These are phyloP conservation scores for Zophobas atratus DNA, from an alignment of 1,140 invertebrate genomes.

Conservation along the genomic window DNA sequence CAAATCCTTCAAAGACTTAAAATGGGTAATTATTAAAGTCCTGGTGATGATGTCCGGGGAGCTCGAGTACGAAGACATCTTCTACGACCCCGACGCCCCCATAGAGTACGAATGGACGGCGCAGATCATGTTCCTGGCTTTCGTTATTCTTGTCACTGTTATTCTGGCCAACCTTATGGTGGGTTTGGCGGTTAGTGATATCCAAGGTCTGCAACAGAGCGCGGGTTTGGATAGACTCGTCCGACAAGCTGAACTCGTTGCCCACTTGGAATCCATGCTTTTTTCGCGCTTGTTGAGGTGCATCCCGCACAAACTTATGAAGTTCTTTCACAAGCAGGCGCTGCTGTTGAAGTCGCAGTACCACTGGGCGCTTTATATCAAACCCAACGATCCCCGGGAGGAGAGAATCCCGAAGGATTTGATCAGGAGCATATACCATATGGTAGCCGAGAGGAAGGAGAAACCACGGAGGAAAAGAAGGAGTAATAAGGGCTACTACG, in stretches of 20 bases:
- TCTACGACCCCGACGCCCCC: slow-evolving; percentile 72
- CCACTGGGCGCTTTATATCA: slow-evolving; percentile 79
- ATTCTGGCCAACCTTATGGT: slow-evolving; percentile 89
- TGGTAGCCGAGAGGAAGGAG: slow-evolving; percentile 79
- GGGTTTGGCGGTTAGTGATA: slow-evolving; percentile 89
- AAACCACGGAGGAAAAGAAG: slow-evolving; percentile 67
- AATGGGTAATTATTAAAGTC: slow-evolving; percentile 80
- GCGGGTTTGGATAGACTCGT: slow-evolving; percentile 85
- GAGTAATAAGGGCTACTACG: slow-evolving; percentile 58
- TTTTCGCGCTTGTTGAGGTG: slow-evolving; percentile 82
- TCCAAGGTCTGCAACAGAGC: slow-evolving; percentile 86
- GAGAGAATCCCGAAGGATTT: slow-evolving; percentile 82
- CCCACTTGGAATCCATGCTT: slow-evolving; percentile 84
- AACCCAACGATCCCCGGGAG: slow-evolving; percentile 86
- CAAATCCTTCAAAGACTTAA: slow-evolving; percentile 76
- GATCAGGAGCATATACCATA: slow-evolving; percentile 79
- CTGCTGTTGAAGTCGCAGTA: slow-evolving; percentile 80
- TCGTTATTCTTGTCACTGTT: slow-evolving; percentile 87
- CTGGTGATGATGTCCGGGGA: slow-evolving; percentile 92
- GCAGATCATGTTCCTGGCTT: slow-evolving; percentile 83
- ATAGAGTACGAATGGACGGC: slow-evolving; percentile 77
- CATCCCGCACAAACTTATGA: slow-evolving; percentile 76
- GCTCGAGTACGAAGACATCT: slow-evolving; percentile 88
- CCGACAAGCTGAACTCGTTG: slow-evolving; percentile 84
- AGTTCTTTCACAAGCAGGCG: slow-evolving; percentile 78